A percentile compares a stretch with the other conserved stretches of the same genome.
Conservation (phyloP, 2,888 invertebrate species). For the Chaitophorus viminalis region DNA sequence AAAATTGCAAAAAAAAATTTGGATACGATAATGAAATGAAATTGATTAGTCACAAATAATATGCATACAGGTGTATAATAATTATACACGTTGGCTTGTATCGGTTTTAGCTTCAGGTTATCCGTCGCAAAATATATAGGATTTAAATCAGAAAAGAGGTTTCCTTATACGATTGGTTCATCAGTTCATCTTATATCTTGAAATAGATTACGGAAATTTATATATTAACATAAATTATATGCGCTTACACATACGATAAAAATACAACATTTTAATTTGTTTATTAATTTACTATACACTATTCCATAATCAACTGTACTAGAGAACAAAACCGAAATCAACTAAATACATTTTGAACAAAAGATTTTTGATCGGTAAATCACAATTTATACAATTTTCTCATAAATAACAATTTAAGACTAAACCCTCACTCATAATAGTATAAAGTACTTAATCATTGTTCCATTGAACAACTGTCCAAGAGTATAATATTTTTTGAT, state of each 20-base stretch:
- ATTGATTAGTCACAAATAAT: conserved; percentile 28
- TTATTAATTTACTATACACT: neutral
- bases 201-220: neutral
- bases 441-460: no score
- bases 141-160: neutral
- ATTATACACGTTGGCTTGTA: conserved; percentile 13
- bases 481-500: no score
- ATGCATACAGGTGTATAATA: neutral
- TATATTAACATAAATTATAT: neutral
- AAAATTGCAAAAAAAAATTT: neutral
- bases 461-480: no score
- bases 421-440: no score
- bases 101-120: neutral
- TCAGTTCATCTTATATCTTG: neutral
- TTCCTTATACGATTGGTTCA: neutral
- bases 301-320: no score
- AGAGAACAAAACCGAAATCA: no score
- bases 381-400: no score
- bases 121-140: neutral
- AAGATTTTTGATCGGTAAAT: no score
- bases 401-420: no score
- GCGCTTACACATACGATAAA: neutral
- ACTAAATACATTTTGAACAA: no score
- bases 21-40: neutral
- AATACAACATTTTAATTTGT: neutral